Conservation (phyloP, 2,888 invertebrate species). For the Sialis fuliginosa region DNA sequence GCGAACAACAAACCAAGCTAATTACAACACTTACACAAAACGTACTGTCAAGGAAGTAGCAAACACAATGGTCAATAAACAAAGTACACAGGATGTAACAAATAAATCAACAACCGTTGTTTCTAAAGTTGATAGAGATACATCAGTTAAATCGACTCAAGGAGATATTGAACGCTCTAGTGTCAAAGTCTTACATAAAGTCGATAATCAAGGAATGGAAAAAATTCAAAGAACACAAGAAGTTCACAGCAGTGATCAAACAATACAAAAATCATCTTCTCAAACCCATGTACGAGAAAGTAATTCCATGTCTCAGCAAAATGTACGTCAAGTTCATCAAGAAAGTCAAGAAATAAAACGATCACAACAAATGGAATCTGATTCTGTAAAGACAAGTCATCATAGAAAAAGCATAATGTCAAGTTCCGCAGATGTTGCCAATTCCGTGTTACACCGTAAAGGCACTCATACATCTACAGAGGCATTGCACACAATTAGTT, state of each 20-base stretch:
- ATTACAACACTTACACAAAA: conserved; percentile 31
- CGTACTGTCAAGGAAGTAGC: conserved; percentile 20
- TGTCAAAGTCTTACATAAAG: background rate
- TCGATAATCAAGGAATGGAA: conserved; percentile 3
- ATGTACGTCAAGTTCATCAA: background rate
- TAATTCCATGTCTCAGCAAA: background rate
- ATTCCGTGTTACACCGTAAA: conserved; percentile 63
- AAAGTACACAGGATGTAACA: conserved; percentile 14
- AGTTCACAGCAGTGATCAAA: conserved; percentile 6
- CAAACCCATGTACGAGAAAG: conserved; percentile 12
- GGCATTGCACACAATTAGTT: conserved; percentile 51
- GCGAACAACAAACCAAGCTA: conserved; percentile 39
- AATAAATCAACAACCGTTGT: conserved; percentile 25
- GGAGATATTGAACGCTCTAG: conserved; percentile 10
- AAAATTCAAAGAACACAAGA: conserved; percentile 7
- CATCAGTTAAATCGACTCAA: conserved; percentile 27
- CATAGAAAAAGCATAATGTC: conserved; percentile 60
- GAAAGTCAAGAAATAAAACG: background rate
- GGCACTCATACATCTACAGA: conserved; percentile 48
- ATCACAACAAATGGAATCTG: background rate
- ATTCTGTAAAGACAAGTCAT: conserved; percentile 5
- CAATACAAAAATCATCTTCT: conserved; percentile 20
- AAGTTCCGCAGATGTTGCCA: conserved; percentile 54
- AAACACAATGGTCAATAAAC: conserved; percentile 8
- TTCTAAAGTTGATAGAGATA: conserved; percentile 27